A percentile compares a stretch with the other conserved stretches of the same genome.
These are phyloP conservation scores for Copsychus sechellarum DNA, from an alignment of 2,113 vertebrate species.

Conservation along the genomic window DNA sequence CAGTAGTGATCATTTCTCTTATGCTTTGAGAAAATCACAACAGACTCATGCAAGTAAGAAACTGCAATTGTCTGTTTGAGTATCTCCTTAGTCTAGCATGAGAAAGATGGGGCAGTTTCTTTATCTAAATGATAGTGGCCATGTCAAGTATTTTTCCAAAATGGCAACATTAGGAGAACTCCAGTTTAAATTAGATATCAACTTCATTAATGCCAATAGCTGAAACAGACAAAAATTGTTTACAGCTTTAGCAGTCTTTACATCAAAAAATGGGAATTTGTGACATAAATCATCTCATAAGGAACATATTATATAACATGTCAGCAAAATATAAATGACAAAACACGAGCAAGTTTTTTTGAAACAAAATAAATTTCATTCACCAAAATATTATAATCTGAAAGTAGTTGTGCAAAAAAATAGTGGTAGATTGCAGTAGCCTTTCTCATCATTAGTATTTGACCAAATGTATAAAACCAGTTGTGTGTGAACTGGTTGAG, in stretches of 20 bases:
- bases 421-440: neutral
- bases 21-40: neutral
- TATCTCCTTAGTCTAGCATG: neutral
- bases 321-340: neutral
- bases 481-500: neutral
- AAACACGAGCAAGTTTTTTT: neutral
- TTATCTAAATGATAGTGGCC: neutral
- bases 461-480: neutral
- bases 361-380: neutral
- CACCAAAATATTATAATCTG: neutral
- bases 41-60: neutral
- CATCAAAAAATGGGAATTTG: neutral
- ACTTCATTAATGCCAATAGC: neutral
- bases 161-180: neutral
- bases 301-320: neutral
- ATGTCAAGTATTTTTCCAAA: neutral
- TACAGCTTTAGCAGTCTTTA: neutral
- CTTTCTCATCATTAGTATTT: neutral
- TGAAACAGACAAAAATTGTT: neutral
- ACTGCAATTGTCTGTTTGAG: accelerated
- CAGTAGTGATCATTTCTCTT: neutral
- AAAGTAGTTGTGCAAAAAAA: neutral
- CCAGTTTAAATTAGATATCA: neutral
- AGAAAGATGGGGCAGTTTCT: neutral
- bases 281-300: neutral